Evolutionary conservation across 1,140 invertebrate genomes (phyloP).

Genomic region (Sitodiplosis mosellana): DNA sequence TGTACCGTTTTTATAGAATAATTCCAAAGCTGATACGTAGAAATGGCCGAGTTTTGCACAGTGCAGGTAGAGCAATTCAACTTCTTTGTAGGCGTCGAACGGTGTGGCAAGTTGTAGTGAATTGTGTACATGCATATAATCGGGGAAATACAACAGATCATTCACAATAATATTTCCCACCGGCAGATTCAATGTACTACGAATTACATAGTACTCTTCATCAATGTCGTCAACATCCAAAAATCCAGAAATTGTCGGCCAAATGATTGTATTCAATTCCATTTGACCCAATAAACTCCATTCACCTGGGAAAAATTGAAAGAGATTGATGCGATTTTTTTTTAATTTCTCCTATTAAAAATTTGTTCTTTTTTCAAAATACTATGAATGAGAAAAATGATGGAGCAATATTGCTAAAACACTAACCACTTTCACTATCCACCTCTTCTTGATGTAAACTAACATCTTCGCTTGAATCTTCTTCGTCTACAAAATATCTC

Average conservation of each 20-base stretch:
- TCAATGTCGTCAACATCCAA: constrained; percentile 37
- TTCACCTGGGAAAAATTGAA: not conserved
- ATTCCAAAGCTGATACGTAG: constrained; percentile 31
- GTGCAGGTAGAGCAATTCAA: constrained; percentile 39
- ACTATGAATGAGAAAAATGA: no score
- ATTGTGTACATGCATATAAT: constrained; percentile 45
- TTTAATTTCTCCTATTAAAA: not conserved
- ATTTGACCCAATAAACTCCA: constrained; percentile 23
- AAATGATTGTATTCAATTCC: constrained; percentile 40
- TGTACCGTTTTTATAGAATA: constrained; percentile 30
- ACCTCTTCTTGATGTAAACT: not conserved
- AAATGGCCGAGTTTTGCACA: constrained; percentile 32
- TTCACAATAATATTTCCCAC: constrained; percentile 31
- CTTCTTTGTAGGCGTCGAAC: constrained; percentile 32
- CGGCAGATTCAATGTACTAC: constrained; percentile 28
- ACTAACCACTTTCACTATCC: constrained; percentile 9
- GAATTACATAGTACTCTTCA: constrained; percentile 27
- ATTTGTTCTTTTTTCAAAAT: no score
- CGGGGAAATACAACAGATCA: constrained; percentile 29
- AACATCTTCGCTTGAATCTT: not conserved
- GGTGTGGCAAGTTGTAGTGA: constrained; percentile 42
- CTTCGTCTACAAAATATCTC: no score
- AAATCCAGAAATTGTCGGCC: constrained; percentile 36
- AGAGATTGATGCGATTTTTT: not conserved
- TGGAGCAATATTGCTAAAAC: no score